phyloP scores from a whole-genome alignment of 2,888 invertebrate species.

The Platycnemis pennipes region DNA sequence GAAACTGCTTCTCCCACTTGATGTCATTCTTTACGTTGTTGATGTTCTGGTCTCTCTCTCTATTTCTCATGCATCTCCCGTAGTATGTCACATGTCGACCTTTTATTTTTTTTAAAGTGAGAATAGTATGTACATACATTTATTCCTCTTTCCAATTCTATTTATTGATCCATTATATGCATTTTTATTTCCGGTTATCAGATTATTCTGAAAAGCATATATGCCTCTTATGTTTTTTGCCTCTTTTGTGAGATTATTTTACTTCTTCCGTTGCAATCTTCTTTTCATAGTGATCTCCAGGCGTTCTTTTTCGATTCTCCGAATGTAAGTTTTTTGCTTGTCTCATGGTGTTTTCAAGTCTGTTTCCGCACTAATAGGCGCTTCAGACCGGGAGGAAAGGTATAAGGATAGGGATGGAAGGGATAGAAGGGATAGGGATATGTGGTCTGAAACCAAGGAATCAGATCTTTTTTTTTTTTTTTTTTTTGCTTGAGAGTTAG shows the following conservation, averaged over 20 bases:
- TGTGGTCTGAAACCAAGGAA: too few species aligned
- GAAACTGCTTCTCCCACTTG: not conserved
- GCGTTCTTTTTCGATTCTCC: too few species aligned
- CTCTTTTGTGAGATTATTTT: not conserved
- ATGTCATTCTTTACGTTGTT: not conserved
- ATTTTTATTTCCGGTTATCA: not conserved
- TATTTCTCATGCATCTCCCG: not conserved
- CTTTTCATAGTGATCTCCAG: too few species aligned
- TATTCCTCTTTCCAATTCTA: not conserved
- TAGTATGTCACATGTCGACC: not conserved
- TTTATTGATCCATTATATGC: conserved; percentile 8
- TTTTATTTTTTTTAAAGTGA: not conserved
- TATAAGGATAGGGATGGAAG: too few species aligned
- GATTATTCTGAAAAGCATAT: not conserved
- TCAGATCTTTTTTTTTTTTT: too few species aligned
- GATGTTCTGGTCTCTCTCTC: not conserved
- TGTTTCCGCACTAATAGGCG: too few species aligned
- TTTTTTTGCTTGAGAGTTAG: too few species aligned
- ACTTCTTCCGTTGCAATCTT: not conserved
- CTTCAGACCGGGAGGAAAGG: too few species aligned
- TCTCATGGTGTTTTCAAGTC: too few species aligned
- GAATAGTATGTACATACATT: not conserved
- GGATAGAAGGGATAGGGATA: too few species aligned
- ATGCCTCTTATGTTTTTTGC: too few species aligned
- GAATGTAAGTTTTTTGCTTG: too few species aligned